Evolutionary conservation across 2,888 invertebrate genomes (phyloP), one percentile per base, ranked within the genome.

Genomic region (Laothoe populi): DNA sequence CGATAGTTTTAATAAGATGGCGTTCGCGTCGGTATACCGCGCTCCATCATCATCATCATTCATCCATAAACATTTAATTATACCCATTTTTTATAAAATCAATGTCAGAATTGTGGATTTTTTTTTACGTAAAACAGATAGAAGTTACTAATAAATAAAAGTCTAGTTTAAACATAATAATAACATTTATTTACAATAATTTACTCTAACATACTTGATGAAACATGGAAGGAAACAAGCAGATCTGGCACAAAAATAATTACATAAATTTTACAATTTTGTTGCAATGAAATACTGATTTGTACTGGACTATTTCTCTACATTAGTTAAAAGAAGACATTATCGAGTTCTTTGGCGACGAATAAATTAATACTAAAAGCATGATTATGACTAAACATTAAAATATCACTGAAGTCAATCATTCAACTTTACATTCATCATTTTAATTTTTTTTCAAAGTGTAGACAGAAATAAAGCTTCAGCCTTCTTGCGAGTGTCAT

Each of bases 171-270:
- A 44, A 44, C 42, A 42, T 44, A 16, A n/a, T 44, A 16, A n/a
- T 49, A 35, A 64, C 60, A 35, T 79, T 79, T 81, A 81, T 81
- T 81, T 79, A 80, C 78, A 77, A 57, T n/a, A n/a, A n/a, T 65
- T 68, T 70, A 70, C 64, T 64, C 46, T 63, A 69, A 69, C 70
- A 74, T 63, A 67, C 69, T 69, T 71, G 68, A 70, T 66, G 70
- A 67, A 63, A 70, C 70, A 66, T 66, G 67, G 44, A 57, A 44
- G n/a, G 62, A 62, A 57, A 21, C 63, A 65, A 64, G 64, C 62
- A 70, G 65, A 62, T 60, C 60, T 40, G 38, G n/a, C 4, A n/a
- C 35, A 4, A 0, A 35, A 4, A 31, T 23, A 46, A 46, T 19
- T 35, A 53, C 53, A 53, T 26, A 7, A 21, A 49, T 21, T 7